Evolutionary conservation across 2,888 invertebrate genomes (phyloP).

Genomic region (Esperia sulphurella): DNA sequence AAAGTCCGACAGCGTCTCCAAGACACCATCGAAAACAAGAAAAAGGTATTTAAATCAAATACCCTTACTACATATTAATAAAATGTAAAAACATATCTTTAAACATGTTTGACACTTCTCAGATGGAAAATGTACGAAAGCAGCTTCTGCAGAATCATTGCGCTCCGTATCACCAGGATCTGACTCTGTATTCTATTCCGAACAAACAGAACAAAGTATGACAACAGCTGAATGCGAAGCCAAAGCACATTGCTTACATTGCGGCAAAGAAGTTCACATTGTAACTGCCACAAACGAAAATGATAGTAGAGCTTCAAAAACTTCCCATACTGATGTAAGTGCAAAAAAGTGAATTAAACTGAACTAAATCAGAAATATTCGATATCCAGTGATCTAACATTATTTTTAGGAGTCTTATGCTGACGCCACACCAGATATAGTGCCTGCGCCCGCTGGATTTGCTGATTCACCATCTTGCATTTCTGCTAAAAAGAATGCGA

Average conservation of each 20-base stretch:
- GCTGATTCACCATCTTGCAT: constrained; percentile 87
- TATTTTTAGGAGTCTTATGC: constrained; percentile 62
- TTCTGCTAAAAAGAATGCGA: constrained; percentile 53
- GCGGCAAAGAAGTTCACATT: constrained; percentile 88
- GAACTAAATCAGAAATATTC: background rate
- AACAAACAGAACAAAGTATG: constrained; percentile 81
- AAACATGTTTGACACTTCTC: constrained; percentile 18
- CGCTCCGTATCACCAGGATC: constrained; percentile 94
- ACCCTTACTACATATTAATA: background rate
- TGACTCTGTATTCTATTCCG: constrained; percentile 94
- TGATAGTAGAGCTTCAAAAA: constrained; percentile 60
- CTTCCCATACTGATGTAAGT: constrained; percentile 71
- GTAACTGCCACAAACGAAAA: constrained; percentile 73
- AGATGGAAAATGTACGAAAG: constrained; percentile 82
- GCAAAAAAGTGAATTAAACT: background rate
- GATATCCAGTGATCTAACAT: background rate
- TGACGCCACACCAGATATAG: constrained; percentile 83
- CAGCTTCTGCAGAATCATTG: constrained; percentile 91
- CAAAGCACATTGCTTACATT: constrained; percentile 87
- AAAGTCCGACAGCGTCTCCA: constrained; percentile 75
- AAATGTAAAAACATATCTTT: background rate
- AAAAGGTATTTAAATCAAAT: constrained; percentile 44
- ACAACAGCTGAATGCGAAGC: constrained; percentile 77
- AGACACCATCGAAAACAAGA: constrained; percentile 69
- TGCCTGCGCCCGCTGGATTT: constrained; percentile 93